Percentiles rank a stretch among this genome's conserved stretches.
These are phyloP conservation scores for Branchinecta lindahli DNA, from an alignment of 1,140 invertebrate genomes.

Conservation along the genomic window DNA sequence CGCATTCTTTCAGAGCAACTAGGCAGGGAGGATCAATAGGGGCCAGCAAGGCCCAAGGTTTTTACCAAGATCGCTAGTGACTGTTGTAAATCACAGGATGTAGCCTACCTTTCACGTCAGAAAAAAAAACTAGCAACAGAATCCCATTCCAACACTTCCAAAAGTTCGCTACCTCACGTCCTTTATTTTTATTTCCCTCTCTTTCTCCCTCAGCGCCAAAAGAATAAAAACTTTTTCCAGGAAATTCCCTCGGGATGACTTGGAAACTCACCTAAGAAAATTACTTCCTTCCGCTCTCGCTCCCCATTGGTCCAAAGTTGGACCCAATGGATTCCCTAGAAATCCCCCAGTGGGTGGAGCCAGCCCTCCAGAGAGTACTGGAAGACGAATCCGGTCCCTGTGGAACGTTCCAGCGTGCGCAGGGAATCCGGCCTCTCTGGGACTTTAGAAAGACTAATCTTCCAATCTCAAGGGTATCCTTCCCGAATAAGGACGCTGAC, in stretches of 20 bases:
- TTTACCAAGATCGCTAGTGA: too few species aligned
- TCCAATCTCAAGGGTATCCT: conserved; percentile 10
- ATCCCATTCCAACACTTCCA: too few species aligned
- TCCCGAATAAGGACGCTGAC: neutral
- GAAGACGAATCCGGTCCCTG: neutral
- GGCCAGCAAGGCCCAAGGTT: too few species aligned
- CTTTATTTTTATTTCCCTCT: too few species aligned
- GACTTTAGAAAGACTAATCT: conserved; percentile 6
- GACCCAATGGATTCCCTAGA: neutral
- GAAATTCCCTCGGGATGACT: neutral
- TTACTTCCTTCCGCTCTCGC: neutral
- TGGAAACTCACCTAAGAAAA: conserved; percentile 5
- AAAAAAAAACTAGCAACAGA: too few species aligned
- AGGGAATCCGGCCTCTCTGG: neutral
- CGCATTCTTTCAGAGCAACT: too few species aligned
- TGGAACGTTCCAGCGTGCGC: neutral
- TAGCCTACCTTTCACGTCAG: too few species aligned
- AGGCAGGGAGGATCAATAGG: too few species aligned
- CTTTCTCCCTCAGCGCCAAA: neutral
- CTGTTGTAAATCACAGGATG: too few species aligned
- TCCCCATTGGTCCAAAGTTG: neutral
- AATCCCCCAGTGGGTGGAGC: conserved; percentile 4
- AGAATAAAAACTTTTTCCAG: conserved; percentile 1
- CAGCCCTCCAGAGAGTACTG: conserved; percentile 2
- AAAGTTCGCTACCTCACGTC: too few species aligned